These are phyloP conservation scores for Bettongia penicillata DNA, from an alignment of 2,113 vertebrate species.

Conservation along the genomic window DNA sequence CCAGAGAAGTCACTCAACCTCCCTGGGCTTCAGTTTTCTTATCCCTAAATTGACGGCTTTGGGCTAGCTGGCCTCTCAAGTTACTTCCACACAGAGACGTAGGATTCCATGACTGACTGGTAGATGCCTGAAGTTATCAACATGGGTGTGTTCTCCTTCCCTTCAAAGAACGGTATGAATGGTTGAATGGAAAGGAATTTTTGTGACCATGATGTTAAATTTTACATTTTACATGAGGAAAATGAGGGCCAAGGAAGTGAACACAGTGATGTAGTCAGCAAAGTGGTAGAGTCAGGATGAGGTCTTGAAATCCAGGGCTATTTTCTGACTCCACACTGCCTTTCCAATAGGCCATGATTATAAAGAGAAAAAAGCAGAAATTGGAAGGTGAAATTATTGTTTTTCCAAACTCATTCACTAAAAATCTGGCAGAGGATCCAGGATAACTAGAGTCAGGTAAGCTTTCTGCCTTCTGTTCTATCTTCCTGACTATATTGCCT, in stretches of 20 bases:
- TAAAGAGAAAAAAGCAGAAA: background rate
- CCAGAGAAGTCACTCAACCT: background rate
- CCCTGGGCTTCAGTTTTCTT: background rate
- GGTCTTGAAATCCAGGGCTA: background rate
- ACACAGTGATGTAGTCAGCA: background rate
- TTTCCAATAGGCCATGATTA: background rate
- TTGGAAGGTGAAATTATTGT: background rate
- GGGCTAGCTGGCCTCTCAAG: background rate
- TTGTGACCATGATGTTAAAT: background rate
- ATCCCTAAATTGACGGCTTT: background rate
- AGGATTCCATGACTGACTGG: background rate
- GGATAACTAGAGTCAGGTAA: background rate
- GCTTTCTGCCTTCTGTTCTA: background rate
- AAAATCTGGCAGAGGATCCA: background rate
- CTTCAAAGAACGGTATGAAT: background rate
- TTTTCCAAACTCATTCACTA: fast-evolving
- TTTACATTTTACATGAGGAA: background rate
- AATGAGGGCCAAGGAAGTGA: background rate
- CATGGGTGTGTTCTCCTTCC: background rate
- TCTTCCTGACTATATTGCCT: background rate
- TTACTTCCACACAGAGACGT: background rate
- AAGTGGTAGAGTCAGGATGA: background rate
- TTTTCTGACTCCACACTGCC: background rate
- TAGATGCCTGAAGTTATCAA: background rate
- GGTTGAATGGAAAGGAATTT: background rate